Conservation (phyloP, 1,140 invertebrate species). For the Drosophila pallidifrons region DNA sequence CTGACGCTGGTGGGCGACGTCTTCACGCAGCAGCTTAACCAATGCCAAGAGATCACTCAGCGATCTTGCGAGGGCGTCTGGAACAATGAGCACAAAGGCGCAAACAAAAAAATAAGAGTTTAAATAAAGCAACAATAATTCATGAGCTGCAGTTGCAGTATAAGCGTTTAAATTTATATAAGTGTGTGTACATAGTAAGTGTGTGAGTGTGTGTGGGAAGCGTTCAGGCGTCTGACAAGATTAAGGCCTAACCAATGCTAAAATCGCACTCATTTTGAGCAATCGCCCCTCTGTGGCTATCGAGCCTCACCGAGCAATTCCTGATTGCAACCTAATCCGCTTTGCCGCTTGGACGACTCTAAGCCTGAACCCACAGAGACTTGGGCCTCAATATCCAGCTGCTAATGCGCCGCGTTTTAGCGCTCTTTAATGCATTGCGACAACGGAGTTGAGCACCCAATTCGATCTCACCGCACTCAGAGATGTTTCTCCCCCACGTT, state of each 20-base stretch:
- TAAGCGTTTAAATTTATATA: slow-evolving; percentile 3
- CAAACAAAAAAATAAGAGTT: slow-evolving; percentile 46
- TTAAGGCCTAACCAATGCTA: slow-evolving; percentile 80
- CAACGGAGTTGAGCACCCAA: slow-evolving; percentile 62
- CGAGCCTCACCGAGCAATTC: not conserved
- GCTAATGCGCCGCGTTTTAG: slow-evolving; percentile 73
- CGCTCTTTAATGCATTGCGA: slow-evolving; percentile 74
- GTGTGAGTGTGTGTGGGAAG: slow-evolving; percentile 69
- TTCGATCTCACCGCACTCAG: slow-evolving; percentile 35
- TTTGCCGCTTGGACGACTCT: slow-evolving; percentile 67
- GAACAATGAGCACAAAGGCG: slow-evolving; percentile 51
- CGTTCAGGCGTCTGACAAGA: slow-evolving; percentile 78
- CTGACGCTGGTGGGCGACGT: slow-evolving; percentile 89
- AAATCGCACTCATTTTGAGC: slow-evolving; percentile 69
- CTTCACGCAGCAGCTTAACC: slow-evolving; percentile 89
- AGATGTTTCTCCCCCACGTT: slow-evolving; percentile 29
- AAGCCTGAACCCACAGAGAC: slow-evolving; percentile 39
- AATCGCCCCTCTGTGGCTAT: not conserved
- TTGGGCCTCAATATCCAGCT: slow-evolving; percentile 62
- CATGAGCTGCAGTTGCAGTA: slow-evolving; percentile 47
- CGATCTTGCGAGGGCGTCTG: slow-evolving; percentile 89
- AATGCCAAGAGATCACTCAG: slow-evolving; percentile 90
- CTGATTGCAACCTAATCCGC: slow-evolving; percentile 81
- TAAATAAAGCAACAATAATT: slow-evolving; percentile 81
- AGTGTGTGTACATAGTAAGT: slow-evolving; percentile 10